Base-by-base conservation (phyloP, 2,888 invertebrate genomes). In the Drosophila flavopinicola region DNA sequence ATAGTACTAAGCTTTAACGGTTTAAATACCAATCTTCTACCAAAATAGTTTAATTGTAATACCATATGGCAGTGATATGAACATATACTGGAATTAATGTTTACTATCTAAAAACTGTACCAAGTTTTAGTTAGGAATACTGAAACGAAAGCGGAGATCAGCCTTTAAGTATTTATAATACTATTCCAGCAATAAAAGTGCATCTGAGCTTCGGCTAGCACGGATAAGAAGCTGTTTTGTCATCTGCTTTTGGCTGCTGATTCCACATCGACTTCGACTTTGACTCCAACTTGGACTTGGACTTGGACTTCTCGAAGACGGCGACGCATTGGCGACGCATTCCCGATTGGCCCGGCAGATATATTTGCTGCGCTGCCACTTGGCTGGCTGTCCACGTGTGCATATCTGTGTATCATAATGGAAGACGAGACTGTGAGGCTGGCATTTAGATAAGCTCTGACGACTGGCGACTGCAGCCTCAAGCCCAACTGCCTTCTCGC, bases 351-450 rank as follows among this genome's bases (percentile, higher is more conserved):
- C 69, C 56, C 41, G 57, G 58, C 70, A 75, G 85, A 89, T 89
- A 79, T 77, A 52, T 35, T 41, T 24, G 35, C 20, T 20, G 20
- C n/a, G 11, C 17, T n/a, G 20, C 30, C 48, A 25, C 17, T 24
- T 39, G 32, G 10, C 29, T 39, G 32, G 10, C 29, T 66, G 67
- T 73, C 75, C 72, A 72, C 79, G 66, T 82, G 76, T 68, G 49
- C 74, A 54, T 71, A 90, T 91, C 90, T 87, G 79, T 80, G 88
- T 89, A 91, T 91, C 91, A 91, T 91, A 91, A 91, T 91, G 91
- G 91, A 91, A 91, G 91, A 91, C 91, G 91, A 91, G 91, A 91
- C 91, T 90, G 89, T 89, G 89, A 91, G 91, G 89, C 91, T 91
- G 91, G 90, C 90, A 90, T 89, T 90, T 88, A 90, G 91, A 91